Base-by-base conservation (phyloP, 2,797 vertebrate species). In the Scleropages formosus region DNA sequence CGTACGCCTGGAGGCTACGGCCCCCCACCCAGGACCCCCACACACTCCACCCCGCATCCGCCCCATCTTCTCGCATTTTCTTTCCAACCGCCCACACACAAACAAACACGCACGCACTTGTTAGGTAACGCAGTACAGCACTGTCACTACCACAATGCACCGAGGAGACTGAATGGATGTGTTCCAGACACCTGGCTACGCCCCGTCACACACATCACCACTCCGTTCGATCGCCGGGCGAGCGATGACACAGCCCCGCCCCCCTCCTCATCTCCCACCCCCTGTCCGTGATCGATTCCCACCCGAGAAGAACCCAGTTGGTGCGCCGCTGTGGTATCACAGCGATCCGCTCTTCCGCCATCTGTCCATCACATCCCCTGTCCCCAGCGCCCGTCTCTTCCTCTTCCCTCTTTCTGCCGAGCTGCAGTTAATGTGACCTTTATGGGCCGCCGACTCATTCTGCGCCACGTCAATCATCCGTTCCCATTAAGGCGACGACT, bases 341-440 rank as follows among this genome's bases (percentile, higher is more conserved):
- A 74, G 75, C 75, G 58, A 10, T 39, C 69, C 59, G 64, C 65
- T 27, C 13, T 13, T 63, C 58, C 8, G 18, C 31, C 72, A 8
- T 15, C 75, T 60, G 18, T 24, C 72, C 70, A 18, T 77, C 56
- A 60, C 53, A 75, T 79, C 68, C 58, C 27, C 81, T 70, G 73
- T 59, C 27, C 65, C 72, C 75, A 0, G 74, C 31, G 72, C 61
- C 12, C 71, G 46, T 69, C 31, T 15, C 69, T 59, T 46, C 15
- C 73, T 77, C 72, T 15, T 58, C 24, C 47, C 74, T 73, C 77
- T 82, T 78, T 79, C 75, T 61, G 7, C 75, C 74, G 84, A 77
- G 81, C 78, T 83, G 80, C 80, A 80, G 83, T 84, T 89, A 87
- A 89, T 86, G 84, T 90, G 86, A 90, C 89, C 87, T 91, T 90